Base-by-base conservation (phyloP, 2,113 vertebrate species). In the Sprattus sprattus region DNA sequence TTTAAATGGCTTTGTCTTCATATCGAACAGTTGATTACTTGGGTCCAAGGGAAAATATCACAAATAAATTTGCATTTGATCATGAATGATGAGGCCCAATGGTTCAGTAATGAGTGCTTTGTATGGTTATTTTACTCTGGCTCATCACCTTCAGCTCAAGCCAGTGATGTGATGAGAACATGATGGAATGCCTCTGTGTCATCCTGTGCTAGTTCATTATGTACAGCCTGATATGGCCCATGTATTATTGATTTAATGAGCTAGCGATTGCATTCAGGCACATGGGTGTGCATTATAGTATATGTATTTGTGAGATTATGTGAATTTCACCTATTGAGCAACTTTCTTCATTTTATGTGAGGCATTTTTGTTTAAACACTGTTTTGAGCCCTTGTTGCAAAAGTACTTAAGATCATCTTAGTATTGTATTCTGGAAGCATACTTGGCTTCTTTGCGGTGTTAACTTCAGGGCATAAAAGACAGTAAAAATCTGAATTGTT, bases 21-120 rank as follows among this genome's bases (percentile, higher is more conserved):
- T 71, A 71, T 71, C 32, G 64, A 71, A 71, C 64, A 71, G 64
- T 28, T 71, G 64, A 71, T 71, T 71, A 32, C 64, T 25, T 32
- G 64, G 8, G 10, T 71, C 11, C 64, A 32, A 11, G n/a, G 54
- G 54, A 32, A 13, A 71, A 71, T 71, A 71, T 71, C 64, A 32
- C 60, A 25, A 9, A 0, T 71, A 71, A 71, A 71, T 71, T 25
- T 71, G 64, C 10, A 11, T 71, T 71, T 71, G 10, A 71, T 71
- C n/a, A 71, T 71, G 64, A 71, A 25, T 28, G 25, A 71, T 71
- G 25, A 71, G 64, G 64, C 25, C 3, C n/a, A 32, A 25, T 71
- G 64, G 64, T 28, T 13, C 25, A 13, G 25, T 71, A 71, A 71
- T 71, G 64, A 71, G 25, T 28, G 25, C 28, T 28, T 71, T 28